These are phyloP conservation scores for Rhynchomys soricoides DNA, from an alignment of 2,113 vertebrate genomes.

Conservation along the genomic window DNA sequence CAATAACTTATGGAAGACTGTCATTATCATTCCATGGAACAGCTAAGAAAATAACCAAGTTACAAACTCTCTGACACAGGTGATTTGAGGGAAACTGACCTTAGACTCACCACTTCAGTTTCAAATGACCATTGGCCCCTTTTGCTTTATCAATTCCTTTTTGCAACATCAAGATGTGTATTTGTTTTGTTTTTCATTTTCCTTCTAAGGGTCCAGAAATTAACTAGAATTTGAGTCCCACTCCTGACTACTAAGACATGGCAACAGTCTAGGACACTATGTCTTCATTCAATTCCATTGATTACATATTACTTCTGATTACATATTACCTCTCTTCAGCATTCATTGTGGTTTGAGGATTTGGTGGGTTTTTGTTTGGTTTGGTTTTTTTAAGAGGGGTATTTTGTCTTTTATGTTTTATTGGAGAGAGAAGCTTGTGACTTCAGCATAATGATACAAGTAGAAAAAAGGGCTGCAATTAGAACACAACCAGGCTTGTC, in stretches of 20 bases:
- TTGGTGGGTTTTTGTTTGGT: neutral
- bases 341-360: neutral
- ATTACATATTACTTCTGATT: neutral
- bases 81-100: neutral
- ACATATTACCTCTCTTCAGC: neutral
- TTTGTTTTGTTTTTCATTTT: neutral
- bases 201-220: neutral
- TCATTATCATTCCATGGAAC: neutral
- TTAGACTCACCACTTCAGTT: neutral
- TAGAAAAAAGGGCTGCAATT: slow-evolving; percentile 32
- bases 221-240: neutral
- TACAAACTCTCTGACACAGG: neutral
- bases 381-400: neutral
- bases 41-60: slow-evolving; percentile 25
- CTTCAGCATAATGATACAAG: neutral
- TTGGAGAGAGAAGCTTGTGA: neutral
- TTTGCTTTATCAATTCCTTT: neutral
- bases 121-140: neutral
- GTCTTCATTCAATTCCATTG: slow-evolving; percentile 24
- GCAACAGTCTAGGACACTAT: neutral
- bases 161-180: neutral
- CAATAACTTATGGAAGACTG: neutral
- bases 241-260: neutral
- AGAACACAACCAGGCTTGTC: neutral
- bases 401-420: neutral